Evolutionary conservation across 1,140 invertebrate species (phyloP).

Genomic region (Epicauta chinensis): DNA sequence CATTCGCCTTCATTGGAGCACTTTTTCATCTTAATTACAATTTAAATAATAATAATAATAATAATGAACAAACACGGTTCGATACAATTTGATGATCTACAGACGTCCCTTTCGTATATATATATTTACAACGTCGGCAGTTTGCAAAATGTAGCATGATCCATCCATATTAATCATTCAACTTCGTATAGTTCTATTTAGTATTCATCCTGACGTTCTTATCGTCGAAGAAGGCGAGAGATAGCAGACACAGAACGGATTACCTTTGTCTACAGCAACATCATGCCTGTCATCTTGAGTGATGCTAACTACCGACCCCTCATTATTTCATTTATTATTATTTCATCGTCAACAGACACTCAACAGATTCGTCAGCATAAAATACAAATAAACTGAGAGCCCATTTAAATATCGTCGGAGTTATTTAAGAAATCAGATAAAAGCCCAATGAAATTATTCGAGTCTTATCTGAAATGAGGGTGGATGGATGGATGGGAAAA

Average conservation of each 20-base stretch:
- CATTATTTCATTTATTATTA: constrained; percentile 22
- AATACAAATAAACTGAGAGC: no score
- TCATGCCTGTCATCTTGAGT: constrained; percentile 25
- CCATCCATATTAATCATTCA: constrained; percentile 29
- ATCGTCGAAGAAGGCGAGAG: constrained; percentile 15
- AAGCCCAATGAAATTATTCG: no score
- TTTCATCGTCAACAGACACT: constrained; percentile 6
- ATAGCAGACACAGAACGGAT: constrained; percentile 6
- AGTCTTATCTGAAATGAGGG: no score
- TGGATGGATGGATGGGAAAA: no score
- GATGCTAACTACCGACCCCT: constrained; percentile 22
- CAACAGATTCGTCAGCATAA: no score
- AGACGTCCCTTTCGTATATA: neutral
- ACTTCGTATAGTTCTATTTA: constrained; percentile 20
- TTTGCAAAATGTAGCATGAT: constrained; percentile 15
- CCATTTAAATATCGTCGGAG: no score
- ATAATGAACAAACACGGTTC: constrained; percentile 1
- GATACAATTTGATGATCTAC: constrained; percentile 18
- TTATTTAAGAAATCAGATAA: no score
- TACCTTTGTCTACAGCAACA: constrained; percentile 20
- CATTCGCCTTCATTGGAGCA: no score
- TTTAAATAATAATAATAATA: constrained; percentile 5
- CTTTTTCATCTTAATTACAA: constrained; percentile 12
- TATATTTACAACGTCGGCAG: constrained; percentile 1
- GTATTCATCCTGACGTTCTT: constrained; percentile 26